These are phyloP conservation scores for Umimayanthus chanpuru DNA, from an alignment of 92 coral and sea anemone species.

Conservation along the genomic window DNA sequence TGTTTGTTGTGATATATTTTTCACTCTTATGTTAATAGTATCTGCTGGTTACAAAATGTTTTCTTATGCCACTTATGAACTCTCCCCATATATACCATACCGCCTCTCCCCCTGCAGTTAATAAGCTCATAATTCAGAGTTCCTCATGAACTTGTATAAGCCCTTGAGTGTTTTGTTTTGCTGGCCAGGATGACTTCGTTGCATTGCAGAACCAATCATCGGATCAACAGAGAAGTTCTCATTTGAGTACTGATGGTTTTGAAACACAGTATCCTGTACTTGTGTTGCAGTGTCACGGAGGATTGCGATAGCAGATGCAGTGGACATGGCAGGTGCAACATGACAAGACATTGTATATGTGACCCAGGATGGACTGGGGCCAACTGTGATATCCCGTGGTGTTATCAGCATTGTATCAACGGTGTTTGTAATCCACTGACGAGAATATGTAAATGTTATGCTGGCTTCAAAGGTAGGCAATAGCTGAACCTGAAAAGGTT, in stretches of 20 bases:
- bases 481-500: not conserved
- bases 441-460: constrained; percentile 65
- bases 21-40: too few relatives aligned
- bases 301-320: constrained; percentile 9
- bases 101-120: too few relatives aligned
- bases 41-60: too few relatives aligned
- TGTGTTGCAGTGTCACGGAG: not conserved
- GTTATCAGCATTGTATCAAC: constrained; percentile 63
- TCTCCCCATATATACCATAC: too few relatives aligned
- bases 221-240: not conserved
- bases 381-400: constrained; percentile 62
- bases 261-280: not conserved
- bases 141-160: too few relatives aligned
- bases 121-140: too few relatives aligned
- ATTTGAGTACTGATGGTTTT: not conserved
- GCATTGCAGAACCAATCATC: too few relatives aligned
- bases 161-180: too few relatives aligned
- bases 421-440: constrained; percentile 69
- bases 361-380: constrained; percentile 80
- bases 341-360: constrained; percentile 59
- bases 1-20: too few relatives aligned
- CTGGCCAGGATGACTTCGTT: too few relatives aligned
- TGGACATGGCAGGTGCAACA: constrained; percentile 27
- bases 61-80: too few relatives aligned
- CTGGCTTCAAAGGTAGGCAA: constrained; percentile 67